Conservation (phyloP, 2,888 invertebrate genomes). For the Drosophila imparisetae region DNA sequence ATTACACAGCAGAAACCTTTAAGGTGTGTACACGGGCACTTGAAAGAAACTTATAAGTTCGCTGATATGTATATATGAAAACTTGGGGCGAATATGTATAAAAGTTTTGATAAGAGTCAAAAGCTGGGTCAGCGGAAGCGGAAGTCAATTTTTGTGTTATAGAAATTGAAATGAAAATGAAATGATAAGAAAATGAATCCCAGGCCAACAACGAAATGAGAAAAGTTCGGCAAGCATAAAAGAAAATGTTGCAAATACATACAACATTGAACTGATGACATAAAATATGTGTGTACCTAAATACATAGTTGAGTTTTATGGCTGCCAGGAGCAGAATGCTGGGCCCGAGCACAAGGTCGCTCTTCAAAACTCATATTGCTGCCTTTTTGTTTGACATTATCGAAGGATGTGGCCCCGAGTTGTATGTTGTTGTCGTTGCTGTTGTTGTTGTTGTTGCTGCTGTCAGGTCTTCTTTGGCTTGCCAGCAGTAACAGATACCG, state of each 20-base stretch:
- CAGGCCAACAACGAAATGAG: slow-evolving; percentile 58
- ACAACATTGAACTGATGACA: slow-evolving; percentile 39
- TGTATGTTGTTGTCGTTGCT: slow-evolving; percentile 13
- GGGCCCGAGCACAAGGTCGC: slow-evolving; percentile 61
- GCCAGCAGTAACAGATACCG: slow-evolving; percentile 40
- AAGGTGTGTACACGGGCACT: neutral
- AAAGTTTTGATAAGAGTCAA: slow-evolving; percentile 51
- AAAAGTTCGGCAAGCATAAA: slow-evolving; percentile 63
- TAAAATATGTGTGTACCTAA: slow-evolving; percentile 21
- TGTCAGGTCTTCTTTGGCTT: slow-evolving; percentile 35
- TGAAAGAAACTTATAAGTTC: neutral
- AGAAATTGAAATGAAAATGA: slow-evolving; percentile 73
- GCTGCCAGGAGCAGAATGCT: slow-evolving; percentile 31
- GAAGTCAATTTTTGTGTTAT: slow-evolving; percentile 66
- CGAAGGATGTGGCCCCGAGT: slow-evolving; percentile 48
- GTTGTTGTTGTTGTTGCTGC: slow-evolving; percentile 29
- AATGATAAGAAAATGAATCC: slow-evolving; percentile 49
- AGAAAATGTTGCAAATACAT: slow-evolving; percentile 73
- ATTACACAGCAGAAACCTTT: neutral
- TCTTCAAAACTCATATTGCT: slow-evolving; percentile 72
- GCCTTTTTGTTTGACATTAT: slow-evolving; percentile 74
- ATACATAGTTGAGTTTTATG: slow-evolving; percentile 48
- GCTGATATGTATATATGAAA: slow-evolving; percentile 1
- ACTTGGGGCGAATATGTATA: slow-evolving; percentile 26
- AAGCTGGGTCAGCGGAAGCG: slow-evolving; percentile 65